phyloP scores from a whole-genome alignment of 2,113 vertebrate genomes.

The Syngnathus scovelli region DNA sequence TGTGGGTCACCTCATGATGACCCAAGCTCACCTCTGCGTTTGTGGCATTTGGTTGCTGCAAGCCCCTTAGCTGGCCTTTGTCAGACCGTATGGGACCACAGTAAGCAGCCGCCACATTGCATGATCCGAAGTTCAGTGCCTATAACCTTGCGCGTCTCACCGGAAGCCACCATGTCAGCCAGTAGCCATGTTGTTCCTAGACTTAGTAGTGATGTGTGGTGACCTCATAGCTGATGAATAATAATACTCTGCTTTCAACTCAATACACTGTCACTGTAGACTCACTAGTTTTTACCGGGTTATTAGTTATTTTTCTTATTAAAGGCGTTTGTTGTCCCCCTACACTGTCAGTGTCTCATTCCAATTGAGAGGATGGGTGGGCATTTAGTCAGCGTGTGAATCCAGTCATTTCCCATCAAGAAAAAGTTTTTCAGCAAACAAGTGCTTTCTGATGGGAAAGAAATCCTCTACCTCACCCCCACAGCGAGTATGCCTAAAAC shows the following conservation, averaged over 20 bases:
- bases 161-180: constrained; percentile 61
- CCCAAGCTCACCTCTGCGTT: background rate
- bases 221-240: constrained; percentile 61
- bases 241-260: constrained; percentile 63
- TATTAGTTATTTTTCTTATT: constrained; percentile 61
- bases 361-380: no score
- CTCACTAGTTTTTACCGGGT: constrained; percentile 63
- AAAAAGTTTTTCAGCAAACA: no score
- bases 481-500: no score
- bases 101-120: constrained; percentile 63
- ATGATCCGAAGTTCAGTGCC: constrained; percentile 67
- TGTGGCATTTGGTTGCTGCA: background rate
- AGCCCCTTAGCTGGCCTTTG: background rate
- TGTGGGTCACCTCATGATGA: background rate
- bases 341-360: constrained; percentile 25
- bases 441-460: no score
- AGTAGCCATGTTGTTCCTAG: constrained; percentile 64
- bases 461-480: no score
- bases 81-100: constrained; percentile 20
- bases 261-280: constrained; percentile 62
- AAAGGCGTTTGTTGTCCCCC: constrained; percentile 63
- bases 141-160: constrained; percentile 64
- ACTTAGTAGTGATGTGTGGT: constrained; percentile 59
- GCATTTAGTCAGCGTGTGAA: no score
- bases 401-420: no score